Evolutionary conservation across 2,797 vertebrate species (phyloP).

Genomic region (Catharus ustulatus): DNA sequence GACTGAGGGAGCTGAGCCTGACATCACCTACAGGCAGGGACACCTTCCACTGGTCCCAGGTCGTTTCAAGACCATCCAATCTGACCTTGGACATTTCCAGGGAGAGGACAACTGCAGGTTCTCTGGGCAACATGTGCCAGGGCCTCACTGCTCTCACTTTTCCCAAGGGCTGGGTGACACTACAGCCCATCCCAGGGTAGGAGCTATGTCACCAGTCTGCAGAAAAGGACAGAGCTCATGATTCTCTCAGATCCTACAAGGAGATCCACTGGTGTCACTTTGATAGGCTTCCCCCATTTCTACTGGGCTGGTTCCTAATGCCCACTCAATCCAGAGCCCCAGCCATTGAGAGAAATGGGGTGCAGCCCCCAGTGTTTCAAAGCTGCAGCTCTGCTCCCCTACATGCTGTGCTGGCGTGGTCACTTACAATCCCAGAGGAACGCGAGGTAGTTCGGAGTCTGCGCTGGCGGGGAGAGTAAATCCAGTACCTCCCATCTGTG

Average conservation of each 20-base stretch:
- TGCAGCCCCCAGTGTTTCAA: conserved; percentile 59
- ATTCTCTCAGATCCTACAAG: background rate
- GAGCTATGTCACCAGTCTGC: background rate
- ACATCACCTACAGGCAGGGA: background rate
- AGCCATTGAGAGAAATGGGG: background rate
- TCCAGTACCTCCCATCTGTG: conserved; percentile 90
- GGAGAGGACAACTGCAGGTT: background rate
- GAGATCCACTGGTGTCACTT: background rate
- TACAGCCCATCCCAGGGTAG: background rate
- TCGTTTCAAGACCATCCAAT: background rate
- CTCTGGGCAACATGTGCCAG: background rate
- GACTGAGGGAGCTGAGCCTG: background rate
- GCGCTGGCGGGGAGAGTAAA: conserved; percentile 86
- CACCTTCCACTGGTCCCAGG: background rate
- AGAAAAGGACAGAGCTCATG: background rate
- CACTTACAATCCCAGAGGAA: conserved; percentile 83
- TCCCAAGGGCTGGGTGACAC: background rate
- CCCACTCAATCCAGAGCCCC: background rate
- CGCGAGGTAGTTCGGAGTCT: conserved; percentile 76
- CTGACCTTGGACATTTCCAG: background rate
- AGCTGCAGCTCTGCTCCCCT: conserved; percentile 55
- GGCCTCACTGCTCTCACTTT: background rate
- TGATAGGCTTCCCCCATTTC: background rate
- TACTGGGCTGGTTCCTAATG: background rate
- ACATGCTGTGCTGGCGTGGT: conserved; percentile 21